Base-by-base conservation (phyloP, 2,888 invertebrate genomes). In the Nomada goodeniana region DNA sequence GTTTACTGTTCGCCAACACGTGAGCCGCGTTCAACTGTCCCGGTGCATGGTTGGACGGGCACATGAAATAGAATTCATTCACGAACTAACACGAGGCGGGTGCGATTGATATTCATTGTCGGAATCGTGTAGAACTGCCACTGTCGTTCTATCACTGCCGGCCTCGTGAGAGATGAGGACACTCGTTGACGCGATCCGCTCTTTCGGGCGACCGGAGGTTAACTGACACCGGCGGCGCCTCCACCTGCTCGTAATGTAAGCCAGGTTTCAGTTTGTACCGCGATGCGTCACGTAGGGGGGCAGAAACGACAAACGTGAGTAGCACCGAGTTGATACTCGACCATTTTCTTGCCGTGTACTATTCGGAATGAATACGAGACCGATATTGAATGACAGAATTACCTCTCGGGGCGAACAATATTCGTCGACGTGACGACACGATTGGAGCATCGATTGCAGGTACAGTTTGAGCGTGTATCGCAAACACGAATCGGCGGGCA, bases 211-310 rank as follows among this genome's bases (percentile, higher is more conserved):
- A 91, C 89, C 89, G 90, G 90, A 90, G 89, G 91, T 91, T 92
- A 90, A 93, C 92, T 93, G 92, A 92, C 92, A 91, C 89, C 89
- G 89, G 83, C 88, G 89, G 83, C 87, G 87, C 88, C 87, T 88
- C 90, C 90, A 92, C 90, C 92, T 91, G 92, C 91, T 90, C 90
- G 89, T 90, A 90, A 91, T 90, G 90, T 91, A 91, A 90, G 89
- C 89, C 88, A 89, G 90, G 90, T 89, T 90, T 85, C 88, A 87
- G 87, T 83, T 87, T 87, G 87, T 84, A 82, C 80, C 78, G 70
- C 68, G 90, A 91, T 91, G 91, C 91, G 90, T 91, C 91, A 90
- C 87, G 89, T 88, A 84, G 88, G 86, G 88, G 88, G 85, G 87
- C 68, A 84, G 70, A 80, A 81, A 75, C 77, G 84, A 85, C 82